phyloP scores from a whole-genome alignment of 2,113 vertebrate species.

The Anoura caudifer region DNA sequence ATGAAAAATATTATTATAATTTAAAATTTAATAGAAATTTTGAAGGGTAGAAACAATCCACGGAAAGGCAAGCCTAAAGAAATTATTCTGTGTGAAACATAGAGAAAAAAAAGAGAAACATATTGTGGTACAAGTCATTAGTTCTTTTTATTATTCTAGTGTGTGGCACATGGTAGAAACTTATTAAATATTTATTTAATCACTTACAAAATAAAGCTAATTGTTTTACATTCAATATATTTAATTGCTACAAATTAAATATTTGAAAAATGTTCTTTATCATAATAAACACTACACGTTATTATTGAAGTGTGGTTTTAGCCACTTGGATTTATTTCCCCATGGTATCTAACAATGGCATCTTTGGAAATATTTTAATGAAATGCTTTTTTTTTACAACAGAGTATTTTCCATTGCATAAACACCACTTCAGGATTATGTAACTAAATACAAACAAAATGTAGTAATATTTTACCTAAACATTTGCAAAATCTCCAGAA shows the following conservation, averaged over 20 bases:
- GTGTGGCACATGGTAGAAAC: background rate
- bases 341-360: background rate
- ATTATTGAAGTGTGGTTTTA: background rate
- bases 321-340: background rate
- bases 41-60: background rate
- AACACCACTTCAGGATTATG: background rate
- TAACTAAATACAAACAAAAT: background rate
- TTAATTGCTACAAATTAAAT: slow-evolving; percentile 4
- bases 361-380: slow-evolving; percentile 8
- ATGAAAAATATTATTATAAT: background rate
- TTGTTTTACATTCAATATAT: slow-evolving; percentile 18
- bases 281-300: background rate
- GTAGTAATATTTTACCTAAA: background rate
- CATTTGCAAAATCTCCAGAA: background rate
- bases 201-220: background rate
- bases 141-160: background rate
- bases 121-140: background rate
- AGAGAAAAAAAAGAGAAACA: background rate
- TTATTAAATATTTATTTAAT: background rate
- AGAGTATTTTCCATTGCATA: slow-evolving; percentile 8
- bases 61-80: background rate
- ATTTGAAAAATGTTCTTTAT: background rate
- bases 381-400: background rate
- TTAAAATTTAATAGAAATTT: background rate
- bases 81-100: background rate